Evolutionary conservation across 2,888 invertebrate genomes (phyloP), one percentile per base, ranked within the genome.

Genomic region (Hemithea aestivaria): DNA sequence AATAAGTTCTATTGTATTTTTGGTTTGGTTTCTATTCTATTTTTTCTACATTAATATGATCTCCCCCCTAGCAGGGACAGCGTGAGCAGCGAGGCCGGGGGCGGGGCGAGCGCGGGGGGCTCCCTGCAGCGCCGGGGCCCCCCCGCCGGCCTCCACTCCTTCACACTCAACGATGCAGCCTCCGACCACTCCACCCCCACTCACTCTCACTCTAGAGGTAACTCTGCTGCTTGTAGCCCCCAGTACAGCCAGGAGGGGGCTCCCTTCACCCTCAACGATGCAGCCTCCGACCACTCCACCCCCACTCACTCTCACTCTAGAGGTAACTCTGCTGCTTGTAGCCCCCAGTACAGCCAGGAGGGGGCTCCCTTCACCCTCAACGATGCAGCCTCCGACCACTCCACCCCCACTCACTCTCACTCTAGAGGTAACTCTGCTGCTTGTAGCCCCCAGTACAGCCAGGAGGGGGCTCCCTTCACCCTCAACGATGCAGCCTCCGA

Each of bases 401-500:
- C 52, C 53, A 62, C 89, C 65, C 62, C 91, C 79, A 70, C 91
- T 2, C 67, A 50, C 42, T 58, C 61, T 82, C 70, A 93, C 90
- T 78, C 93, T 44, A 88, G 89, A 62, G 91, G 93, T 92, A 62
- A 68, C 76, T 38, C 6, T 6, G 11, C 6, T 8, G 22, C 16
- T 29, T 16, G 23, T 64, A 62, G 71, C 76, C n/a, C 74, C n/a
- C n/a, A n/a, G n/a, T n/a, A n/a, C n/a, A n/a, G n/a, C n/a, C n/a
- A n/a, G n/a, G n/a, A n/a, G n/a, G n/a, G n/a, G 91, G 10, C 20
- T 20, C 3, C 10, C 10, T 24, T 83, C 87, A n/a, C n/a, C n/a
- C n/a, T n/a, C n/a, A n/a, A n/a, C n/a, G n/a, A n/a, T 87, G 89
- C 67, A 88, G 93, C 53, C 84, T 66, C 91, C 85, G 53, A 91